Evolutionary conservation across 2,888 invertebrate genomes (phyloP).

Genomic region (Lasioglossum zephyrum): DNA sequence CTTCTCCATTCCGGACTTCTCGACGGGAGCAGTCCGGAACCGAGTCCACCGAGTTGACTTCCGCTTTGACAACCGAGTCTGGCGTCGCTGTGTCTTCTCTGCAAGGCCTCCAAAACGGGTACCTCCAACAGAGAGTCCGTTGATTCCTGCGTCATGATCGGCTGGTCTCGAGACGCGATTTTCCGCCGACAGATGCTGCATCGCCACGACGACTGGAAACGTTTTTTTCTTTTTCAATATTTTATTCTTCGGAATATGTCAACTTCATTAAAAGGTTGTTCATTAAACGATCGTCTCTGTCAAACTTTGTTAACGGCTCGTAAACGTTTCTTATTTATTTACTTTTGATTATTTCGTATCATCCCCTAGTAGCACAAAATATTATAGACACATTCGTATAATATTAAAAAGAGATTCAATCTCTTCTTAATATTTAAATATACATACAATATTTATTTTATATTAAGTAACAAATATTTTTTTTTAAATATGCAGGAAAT

Average conservation of each 20-base stretch:
- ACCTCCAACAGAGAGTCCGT: constrained; percentile 93
- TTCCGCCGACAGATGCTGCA: constrained; percentile 95
- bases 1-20: constrained; percentile 92
- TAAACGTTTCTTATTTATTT: neutral
- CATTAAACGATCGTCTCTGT: neutral
- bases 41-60: constrained; percentile 84
- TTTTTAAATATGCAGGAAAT: too few relatives aligned
- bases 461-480: too few relatives aligned
- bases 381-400: too few relatives aligned
- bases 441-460: too few relatives aligned
- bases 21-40: constrained; percentile 91
- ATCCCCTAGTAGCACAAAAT: neutral
- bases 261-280: neutral
- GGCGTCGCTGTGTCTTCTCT: constrained; percentile 92
- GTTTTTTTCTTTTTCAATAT: neutral
- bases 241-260: neutral
- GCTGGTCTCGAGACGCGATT: constrained; percentile 90
- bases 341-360: neutral
- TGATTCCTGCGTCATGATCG: constrained; percentile 91
- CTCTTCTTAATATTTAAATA: too few relatives aligned
- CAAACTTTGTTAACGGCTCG: neutral
- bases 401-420: too few relatives aligned
- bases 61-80: constrained; percentile 87
- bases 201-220: constrained; percentile 88
- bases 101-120: constrained; percentile 91